Conservation (phyloP, 30 jellyfish, hydroid and myxozoan genomes). For the Aurelia sp. region DNA sequence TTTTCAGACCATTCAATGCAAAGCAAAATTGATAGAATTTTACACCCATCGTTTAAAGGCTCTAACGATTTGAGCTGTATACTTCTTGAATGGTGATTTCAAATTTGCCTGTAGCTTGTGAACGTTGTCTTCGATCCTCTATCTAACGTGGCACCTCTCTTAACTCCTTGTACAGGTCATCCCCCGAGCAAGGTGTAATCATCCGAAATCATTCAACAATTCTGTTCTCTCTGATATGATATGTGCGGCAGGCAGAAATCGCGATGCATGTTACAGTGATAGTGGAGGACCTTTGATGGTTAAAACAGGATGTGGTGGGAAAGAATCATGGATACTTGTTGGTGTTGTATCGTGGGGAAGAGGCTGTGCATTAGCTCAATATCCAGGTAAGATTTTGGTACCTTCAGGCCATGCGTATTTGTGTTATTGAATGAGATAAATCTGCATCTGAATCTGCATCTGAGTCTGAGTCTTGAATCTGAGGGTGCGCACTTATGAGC, state of each 20-base stretch:
- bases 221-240: slow-evolving; percentile 91
- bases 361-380: slow-evolving; percentile 91
- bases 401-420: background rate
- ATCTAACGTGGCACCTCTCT: no score
- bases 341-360: slow-evolving; percentile 99
- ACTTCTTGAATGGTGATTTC: no score
- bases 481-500: no score
- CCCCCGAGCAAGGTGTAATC: slow-evolving; percentile 67
- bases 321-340: slow-evolving; percentile 79
- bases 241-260: slow-evolving; percentile 88
- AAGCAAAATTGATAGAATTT: no score
- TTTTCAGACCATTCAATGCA: no score
- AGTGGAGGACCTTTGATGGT: slow-evolving; percentile 99
- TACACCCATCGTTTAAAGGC: no score
- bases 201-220: slow-evolving; percentile 88
- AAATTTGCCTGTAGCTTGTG: no score
- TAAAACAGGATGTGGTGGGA: slow-evolving; percentile 51
- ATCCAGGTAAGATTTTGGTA: slow-evolving; percentile 73
- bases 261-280: slow-evolving; percentile 94
- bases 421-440: no score
- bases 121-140: no score
- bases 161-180: slow-evolving; percentile 3
- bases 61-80: no score
- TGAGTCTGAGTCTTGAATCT: no score
- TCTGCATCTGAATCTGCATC: no score